phyloP scores from a whole-genome alignment of 2,888 invertebrate genomes.

The Drosophila pullipes region DNA sequence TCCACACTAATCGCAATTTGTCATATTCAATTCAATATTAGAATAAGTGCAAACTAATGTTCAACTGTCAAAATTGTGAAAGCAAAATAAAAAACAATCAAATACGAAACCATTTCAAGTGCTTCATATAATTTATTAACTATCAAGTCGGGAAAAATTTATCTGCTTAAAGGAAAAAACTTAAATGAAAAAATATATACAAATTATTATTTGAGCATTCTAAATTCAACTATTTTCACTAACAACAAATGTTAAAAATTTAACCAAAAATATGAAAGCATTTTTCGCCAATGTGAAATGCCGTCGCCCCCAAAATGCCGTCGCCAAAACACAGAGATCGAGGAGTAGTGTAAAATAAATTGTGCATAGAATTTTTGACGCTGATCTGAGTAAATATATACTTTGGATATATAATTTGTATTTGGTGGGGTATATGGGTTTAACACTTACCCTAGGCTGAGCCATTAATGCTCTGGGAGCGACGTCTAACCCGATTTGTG shows the following conservation, averaged over 20 bases:
- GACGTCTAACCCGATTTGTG: constrained; percentile 86
- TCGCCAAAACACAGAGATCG: background rate
- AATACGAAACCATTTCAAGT: background rate
- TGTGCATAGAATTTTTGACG: background rate
- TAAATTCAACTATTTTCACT: background rate
- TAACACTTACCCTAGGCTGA: constrained; percentile 86
- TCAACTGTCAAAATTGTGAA: background rate
- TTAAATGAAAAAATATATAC: background rate
- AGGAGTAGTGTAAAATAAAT: background rate
- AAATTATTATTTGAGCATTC: background rate
- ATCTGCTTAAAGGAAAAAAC: background rate
- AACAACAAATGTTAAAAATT: background rate
- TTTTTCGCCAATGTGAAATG: background rate
- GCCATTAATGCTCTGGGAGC: constrained; percentile 86
- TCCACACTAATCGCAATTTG: background rate
- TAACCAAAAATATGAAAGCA: background rate
- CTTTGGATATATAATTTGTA: background rate
- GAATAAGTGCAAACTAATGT: background rate
- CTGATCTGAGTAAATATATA: background rate
- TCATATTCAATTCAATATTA: background rate
- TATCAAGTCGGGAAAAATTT: background rate
- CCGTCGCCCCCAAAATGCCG: constrained; percentile 4
- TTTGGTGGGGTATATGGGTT: background rate
- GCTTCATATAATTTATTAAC: background rate
- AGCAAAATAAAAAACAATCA: background rate